These are phyloP conservation scores for Colinus virginianus DNA, from an alignment of 2,113 vertebrate genomes.

Conservation along the genomic window DNA sequence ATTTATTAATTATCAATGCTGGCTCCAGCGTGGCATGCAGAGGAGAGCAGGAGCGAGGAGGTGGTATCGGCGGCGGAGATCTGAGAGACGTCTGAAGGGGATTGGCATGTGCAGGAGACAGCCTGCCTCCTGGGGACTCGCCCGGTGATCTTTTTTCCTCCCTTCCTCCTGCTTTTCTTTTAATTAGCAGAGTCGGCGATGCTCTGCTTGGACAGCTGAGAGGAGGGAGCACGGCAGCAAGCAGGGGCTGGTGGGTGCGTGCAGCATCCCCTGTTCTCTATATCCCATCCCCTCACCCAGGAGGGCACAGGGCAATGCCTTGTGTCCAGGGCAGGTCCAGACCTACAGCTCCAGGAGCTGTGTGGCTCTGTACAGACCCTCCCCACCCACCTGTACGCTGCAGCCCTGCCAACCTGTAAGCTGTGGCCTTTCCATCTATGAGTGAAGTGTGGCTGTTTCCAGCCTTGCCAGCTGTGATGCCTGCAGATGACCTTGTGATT, in stretches of 20 bases:
- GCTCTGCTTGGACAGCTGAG: not conserved
- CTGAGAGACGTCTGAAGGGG: not conserved
- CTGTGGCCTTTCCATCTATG: not conserved
- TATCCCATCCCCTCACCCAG: not conserved
- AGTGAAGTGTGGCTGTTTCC: fast-evolving
- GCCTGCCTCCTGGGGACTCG: not conserved
- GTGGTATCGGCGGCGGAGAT: not conserved
- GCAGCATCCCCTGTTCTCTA: not conserved
- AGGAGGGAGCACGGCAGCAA: fast-evolving
- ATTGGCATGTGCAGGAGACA: not conserved
- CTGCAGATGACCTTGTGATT: fast-evolving
- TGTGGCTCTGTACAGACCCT: not conserved
- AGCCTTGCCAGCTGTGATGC: fast-evolving
- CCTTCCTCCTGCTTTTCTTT: not conserved
- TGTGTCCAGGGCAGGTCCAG: too few relatives aligned
- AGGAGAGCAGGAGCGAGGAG: not conserved
- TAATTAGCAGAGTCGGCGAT: not conserved
- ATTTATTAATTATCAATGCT: slow-evolving; percentile 55
- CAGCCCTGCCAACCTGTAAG: fast-evolving
- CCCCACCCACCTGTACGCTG: fast-evolving
- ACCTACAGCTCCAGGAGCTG: too few relatives aligned
- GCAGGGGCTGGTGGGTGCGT: not conserved
- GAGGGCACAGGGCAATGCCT: not conserved
- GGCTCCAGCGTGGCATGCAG: not conserved
- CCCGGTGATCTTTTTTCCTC: not conserved